A percentile compares a stretch with the other conserved stretches of the same genome.
These are phyloP conservation scores for Callitettix versicolor DNA, from an alignment of 1,140 invertebrate genomes.

Conservation along the genomic window DNA sequence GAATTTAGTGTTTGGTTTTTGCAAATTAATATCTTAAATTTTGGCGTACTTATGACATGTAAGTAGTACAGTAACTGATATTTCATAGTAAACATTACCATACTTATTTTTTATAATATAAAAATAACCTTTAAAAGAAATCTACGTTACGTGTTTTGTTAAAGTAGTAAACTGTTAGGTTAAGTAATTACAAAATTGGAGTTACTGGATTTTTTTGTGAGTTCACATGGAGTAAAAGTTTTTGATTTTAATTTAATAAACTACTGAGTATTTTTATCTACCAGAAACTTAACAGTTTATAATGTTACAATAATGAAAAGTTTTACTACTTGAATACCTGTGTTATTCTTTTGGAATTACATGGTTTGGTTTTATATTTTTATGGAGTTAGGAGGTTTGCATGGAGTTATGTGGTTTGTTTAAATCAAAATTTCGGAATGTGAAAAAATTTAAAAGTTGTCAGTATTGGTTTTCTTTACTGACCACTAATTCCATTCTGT, in stretches of 20 bases:
- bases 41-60: not conserved
- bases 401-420: not conserved
- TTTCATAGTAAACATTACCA: not conserved
- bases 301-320: too few relatives aligned
- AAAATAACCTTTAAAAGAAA: not conserved
- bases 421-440: conserved; percentile 1
- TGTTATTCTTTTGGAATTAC: too few relatives aligned
- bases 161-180: too few relatives aligned
- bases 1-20: not conserved
- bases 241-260: too few relatives aligned
- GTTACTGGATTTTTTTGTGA: too few relatives aligned
- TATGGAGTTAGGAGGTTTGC: conserved; percentile 8
- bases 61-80: not conserved
- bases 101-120: not conserved
- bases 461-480: not conserved
- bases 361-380: too few relatives aligned
- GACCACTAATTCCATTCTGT: not conserved
- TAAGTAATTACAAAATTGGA: too few relatives aligned
- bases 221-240: too few relatives aligned
- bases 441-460: not conserved
- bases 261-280: too few relatives aligned
- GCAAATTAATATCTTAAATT: not conserved
- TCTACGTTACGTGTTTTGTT: not conserved
- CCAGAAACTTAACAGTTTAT: too few relatives aligned
- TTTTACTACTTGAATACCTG: too few relatives aligned